Evolutionary conservation across 2,113 vertebrate genomes (phyloP).

Genomic region (Mystacornis crossleyi): DNA sequence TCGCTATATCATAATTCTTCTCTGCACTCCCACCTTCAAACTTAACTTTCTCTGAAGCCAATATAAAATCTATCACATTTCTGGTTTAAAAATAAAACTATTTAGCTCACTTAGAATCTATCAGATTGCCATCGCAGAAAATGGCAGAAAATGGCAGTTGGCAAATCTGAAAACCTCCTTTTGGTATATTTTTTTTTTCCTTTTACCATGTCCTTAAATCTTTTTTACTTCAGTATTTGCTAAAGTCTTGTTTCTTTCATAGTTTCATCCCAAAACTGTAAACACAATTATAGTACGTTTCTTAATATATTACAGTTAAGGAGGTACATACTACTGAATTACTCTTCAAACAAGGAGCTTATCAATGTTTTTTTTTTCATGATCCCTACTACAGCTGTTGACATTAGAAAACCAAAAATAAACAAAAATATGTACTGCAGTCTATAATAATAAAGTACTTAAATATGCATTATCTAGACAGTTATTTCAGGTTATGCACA

Average conservation of each 20-base stretch:
- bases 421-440: not conserved
- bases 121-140: not conserved
- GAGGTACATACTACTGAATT: not conserved
- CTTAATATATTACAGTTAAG: not conserved
- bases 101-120: not conserved
- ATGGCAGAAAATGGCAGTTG: not conserved
- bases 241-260: not conserved
- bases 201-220: not conserved
- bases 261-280: rapidly evolving
- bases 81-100: not conserved
- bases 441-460: not conserved
- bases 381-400: not conserved
- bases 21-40: not conserved
- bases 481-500: not conserved
- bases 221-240: not conserved
- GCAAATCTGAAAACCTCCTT: not conserved
- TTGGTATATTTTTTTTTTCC: no score
- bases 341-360: not conserved
- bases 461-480: not conserved
- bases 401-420: not conserved
- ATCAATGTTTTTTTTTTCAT: not conserved
- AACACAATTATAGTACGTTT: not conserved
- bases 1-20: not conserved
- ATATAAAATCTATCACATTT: not conserved
- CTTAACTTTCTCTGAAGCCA: not conserved